These are phyloP conservation scores for Nemotelus nigrinus DNA, from an alignment of 2,888 invertebrate genomes.

Conservation along the genomic window DNA sequence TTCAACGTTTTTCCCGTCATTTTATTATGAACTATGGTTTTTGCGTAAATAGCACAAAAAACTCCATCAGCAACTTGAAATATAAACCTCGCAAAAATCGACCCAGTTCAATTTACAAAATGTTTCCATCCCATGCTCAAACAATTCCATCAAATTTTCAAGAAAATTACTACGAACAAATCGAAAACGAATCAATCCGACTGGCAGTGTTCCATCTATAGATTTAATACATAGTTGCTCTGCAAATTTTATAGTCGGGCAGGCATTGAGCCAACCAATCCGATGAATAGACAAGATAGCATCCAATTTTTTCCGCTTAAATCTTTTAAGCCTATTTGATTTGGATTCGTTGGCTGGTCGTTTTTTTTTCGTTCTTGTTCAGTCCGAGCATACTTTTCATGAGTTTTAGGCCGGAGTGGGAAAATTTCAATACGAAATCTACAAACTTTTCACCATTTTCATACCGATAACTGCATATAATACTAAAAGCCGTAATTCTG, in stretches of 20 bases:
- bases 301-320: constrained; percentile 31
- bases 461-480: background rate
- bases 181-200: background rate
- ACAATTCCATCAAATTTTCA: too few species aligned
- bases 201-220: background rate
- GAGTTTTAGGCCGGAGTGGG: background rate
- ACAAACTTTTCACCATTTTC: constrained; percentile 25
- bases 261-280: background rate
- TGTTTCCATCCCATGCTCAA: background rate
- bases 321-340: constrained; percentile 39
- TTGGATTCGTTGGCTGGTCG: background rate
- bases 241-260: background rate
- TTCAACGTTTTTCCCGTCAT: too few species aligned
- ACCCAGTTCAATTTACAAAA: background rate
- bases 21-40: too few species aligned
- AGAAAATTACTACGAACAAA: background rate
- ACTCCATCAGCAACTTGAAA: background rate
- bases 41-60: too few species aligned
- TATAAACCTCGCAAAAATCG: background rate
- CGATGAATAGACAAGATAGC: constrained; percentile 20
- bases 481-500: constrained; percentile 16
- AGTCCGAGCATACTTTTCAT: constrained; percentile 2
- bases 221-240: background rate
- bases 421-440: constrained; percentile 12
- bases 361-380: background rate